A percentile compares a stretch with the other conserved stretches of the same genome.
Conservation (phyloP, 2,888 invertebrate species). For the Tortricodes alternella region DNA sequence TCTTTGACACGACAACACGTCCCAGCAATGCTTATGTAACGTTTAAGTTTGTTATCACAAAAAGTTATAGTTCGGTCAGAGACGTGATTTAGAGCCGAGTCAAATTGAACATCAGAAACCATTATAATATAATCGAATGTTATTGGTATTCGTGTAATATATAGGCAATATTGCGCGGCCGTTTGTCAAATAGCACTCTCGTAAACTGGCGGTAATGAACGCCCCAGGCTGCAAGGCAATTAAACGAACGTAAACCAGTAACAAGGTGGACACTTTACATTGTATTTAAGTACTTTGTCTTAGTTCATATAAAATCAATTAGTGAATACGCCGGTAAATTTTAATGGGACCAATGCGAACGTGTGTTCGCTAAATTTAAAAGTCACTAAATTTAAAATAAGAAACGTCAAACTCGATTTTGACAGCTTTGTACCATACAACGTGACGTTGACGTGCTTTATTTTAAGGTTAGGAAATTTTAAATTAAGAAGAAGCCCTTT, state of each 20-base stretch:
- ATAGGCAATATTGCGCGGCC: conserved; percentile 63
- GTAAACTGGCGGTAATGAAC: conserved; percentile 63
- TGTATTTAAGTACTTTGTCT: conserved; percentile 31
- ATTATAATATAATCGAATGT: conserved; percentile 53
- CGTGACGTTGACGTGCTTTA: too few relatives aligned
- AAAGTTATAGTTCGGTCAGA: conserved; percentile 7
- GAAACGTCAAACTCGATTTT: too few relatives aligned
- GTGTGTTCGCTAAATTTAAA: too few relatives aligned
- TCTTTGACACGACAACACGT: too few relatives aligned
- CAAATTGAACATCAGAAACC: conserved; percentile 25
- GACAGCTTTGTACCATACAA: too few relatives aligned
- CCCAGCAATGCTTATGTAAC: conserved; percentile 22
- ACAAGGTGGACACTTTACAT: conserved; percentile 36
- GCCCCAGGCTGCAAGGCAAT: conserved; percentile 42
- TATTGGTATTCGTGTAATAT: conserved; percentile 60
- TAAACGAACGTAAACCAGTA: conserved; percentile 43
- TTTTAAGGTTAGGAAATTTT: too few relatives aligned
- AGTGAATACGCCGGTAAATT: conserved; percentile 15
- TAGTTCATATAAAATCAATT: conserved; percentile 29
- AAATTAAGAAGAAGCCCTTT: too few relatives aligned
- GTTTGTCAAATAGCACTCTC: conserved; percentile 63
- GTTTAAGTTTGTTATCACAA: conserved; percentile 18
- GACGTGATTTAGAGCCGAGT: conserved; percentile 22
- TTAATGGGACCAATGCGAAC: too few relatives aligned
- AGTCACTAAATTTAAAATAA: too few relatives aligned